Percentiles rank a stretch among this genome's conserved stretches.
Evolutionary conservation across 1,140 invertebrate species (phyloP).

Genomic region (Pygmarrhopalites habei): DNA sequence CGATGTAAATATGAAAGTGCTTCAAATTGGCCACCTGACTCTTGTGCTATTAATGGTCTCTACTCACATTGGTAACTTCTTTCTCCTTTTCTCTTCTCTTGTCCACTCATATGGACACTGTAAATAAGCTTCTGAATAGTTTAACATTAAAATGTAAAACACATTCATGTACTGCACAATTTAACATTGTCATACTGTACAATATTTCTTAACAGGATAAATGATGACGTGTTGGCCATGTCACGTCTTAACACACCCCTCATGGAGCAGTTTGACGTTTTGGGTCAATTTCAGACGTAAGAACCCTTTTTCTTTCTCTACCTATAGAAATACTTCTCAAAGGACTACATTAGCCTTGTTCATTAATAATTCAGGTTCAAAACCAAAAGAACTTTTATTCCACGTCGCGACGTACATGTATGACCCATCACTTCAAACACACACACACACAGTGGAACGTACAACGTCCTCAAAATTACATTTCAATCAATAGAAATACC

Average conservation of each 20-base stretch:
- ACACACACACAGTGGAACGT: no score
- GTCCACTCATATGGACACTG: no score
- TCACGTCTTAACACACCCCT: conserved; percentile 67
- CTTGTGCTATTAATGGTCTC: conserved; percentile 66
- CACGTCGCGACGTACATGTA: no score
- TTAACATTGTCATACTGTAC: neutral
- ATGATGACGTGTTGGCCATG: conserved; percentile 79
- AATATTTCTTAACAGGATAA: conserved; percentile 57
- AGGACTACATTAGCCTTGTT: no score
- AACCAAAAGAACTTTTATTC: no score
- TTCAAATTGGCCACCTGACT: conserved; percentile 55
- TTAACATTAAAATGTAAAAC: neutral
- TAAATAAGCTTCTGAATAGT: no score
- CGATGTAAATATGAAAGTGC: conserved; percentile 72
- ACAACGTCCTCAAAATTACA: no score
- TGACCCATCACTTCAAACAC: no score
- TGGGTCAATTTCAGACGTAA: conserved; percentile 70
- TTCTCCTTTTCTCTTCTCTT: no score
- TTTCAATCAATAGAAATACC: no score
- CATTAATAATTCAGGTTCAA: no score
- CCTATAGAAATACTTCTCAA: no score
- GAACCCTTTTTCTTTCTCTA: conserved; percentile 14
- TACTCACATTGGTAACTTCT: conserved; percentile 70
- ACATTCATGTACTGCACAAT: neutral
- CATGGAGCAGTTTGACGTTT: conserved; percentile 65